phyloP scores from a whole-genome alignment of 2,797 vertebrate species.

The Sparidentex hasta region DNA sequence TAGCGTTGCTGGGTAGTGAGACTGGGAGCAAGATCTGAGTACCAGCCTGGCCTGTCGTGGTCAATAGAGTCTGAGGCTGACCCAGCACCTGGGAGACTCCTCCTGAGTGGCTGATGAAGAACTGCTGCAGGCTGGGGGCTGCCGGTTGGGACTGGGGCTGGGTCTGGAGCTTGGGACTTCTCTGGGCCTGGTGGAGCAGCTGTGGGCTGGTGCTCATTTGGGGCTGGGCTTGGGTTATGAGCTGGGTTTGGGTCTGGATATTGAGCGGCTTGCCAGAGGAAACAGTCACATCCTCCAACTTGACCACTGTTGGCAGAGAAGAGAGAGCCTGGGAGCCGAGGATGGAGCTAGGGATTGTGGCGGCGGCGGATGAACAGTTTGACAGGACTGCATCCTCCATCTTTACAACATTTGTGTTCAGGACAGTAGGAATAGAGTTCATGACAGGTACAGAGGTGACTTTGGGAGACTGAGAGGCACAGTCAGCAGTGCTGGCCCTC shows the following conservation, averaged over 20 bases:
- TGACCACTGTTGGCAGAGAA: slow-evolving; percentile 72
- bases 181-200: slow-evolving; percentile 56
- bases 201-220: slow-evolving; percentile 53
- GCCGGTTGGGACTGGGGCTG: slow-evolving; percentile 50
- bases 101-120: slow-evolving; percentile 88
- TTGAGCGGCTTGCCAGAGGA: slow-evolving; percentile 63
- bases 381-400: slow-evolving; percentile 64
- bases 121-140: slow-evolving; percentile 77
- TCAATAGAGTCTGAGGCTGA: slow-evolving; percentile 90
- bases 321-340: slow-evolving; percentile 56
- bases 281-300: slow-evolving; percentile 89
- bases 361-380: slow-evolving; percentile 69
- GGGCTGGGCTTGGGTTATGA: slow-evolving; percentile 49
- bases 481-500: slow-evolving; percentile 75
- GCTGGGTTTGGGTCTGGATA: slow-evolving; percentile 67
- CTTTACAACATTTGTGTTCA: slow-evolving; percentile 67
- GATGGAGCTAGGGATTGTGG: slow-evolving; percentile 55
- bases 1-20: slow-evolving; percentile 88
- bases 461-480: slow-evolving; percentile 32
- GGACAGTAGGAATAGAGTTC: slow-evolving; percentile 40
- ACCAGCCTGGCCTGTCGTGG: slow-evolving; percentile 82
- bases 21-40: slow-evolving; percentile 94
- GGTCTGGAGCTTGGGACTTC: slow-evolving; percentile 63
- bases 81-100: slow-evolving; percentile 88
- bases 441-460: slow-evolving; percentile 20